Base-by-base conservation (phyloP, 2,797 vertebrate species). In the Brachyrhaphis roseni region DNA sequence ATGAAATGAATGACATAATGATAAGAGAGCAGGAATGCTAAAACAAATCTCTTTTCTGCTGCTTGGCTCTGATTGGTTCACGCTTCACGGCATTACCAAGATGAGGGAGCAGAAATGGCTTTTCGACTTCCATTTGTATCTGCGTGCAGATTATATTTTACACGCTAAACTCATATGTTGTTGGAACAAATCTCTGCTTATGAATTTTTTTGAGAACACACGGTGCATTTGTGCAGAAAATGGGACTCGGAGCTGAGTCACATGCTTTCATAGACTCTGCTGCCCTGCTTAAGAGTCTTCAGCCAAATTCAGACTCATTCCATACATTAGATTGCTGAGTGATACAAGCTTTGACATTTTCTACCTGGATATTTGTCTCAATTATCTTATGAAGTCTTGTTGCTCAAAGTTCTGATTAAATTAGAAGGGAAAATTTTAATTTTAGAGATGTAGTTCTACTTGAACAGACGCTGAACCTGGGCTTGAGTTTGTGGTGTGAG, bases 41-140 rank as follows among this genome's bases (percentile, higher is more conserved):
- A 71, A 26, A 53, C 46, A 55, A 73, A 45, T 53, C 31, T 64
- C 41, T 71, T 51, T 62, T 46, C 59, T 49, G 51, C 73, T 47
- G 71, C 34, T 81, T 75, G 16, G 62, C 36, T 72, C 49, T 53
- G 68, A 78, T 78, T 81, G 75, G n/a, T 83, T 79, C 47, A 31
- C 18, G 36, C 82, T 77, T 87, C 78, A 78, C 57, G n/a, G 51
- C 76, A 55, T 31, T 55, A 43, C 78, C 55, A 72, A 73, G 79
- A 80, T 74, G 74, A 84, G 68, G 39, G 57, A 20, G 57, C 28
- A 62, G 46, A 49, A 66, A 39, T 68, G 75, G 49, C 62, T 47
- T 75, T 72, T 78, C 51, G 20, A 45, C 79, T 75, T 72, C 39
- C 26, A 36, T 75, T 87, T 85, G 66, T 36, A 66, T 79, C 75